These are phyloP conservation scores for Acomys russatus DNA, from an alignment of 2,797 vertebrate genomes.

Conservation along the genomic window DNA sequence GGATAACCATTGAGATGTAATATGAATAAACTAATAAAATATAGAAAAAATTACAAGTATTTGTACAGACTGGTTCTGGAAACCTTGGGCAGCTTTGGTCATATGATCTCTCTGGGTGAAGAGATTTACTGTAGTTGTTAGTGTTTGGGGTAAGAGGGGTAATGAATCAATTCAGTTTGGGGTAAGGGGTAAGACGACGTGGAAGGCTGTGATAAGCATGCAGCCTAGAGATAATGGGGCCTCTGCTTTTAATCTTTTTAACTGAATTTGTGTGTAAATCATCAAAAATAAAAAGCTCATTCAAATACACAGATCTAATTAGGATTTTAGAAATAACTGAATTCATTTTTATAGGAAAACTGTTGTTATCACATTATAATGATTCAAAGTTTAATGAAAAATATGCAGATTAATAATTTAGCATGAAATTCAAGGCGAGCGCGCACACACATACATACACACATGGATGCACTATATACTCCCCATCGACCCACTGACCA, in stretches of 20 bases:
- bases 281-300: slow-evolving; percentile 11
- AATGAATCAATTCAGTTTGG: not conserved
- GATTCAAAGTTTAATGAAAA: slow-evolving; percentile 17
- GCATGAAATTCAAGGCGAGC: not conserved
- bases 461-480: too few relatives aligned
- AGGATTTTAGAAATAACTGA: slow-evolving; percentile 34
- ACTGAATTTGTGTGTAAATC: slow-evolving; percentile 2
- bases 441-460: not conserved
- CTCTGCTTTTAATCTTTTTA: not conserved
- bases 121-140: not conserved
- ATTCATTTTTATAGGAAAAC: slow-evolving; percentile 51
- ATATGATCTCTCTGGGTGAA: not conserved
- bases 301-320: not conserved
- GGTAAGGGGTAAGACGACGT: not conserved
- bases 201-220: not conserved
- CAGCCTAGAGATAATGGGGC: not conserved
- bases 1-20: too few relatives aligned
- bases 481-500: accelerated
- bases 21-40: too few relatives aligned
- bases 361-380: not conserved
- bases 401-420: not conserved
- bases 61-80: not conserved
- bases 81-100: not conserved
- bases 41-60: not conserved
- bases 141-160: not conserved